Evolutionary conservation across 1,140 invertebrate species (phyloP), one percentile per base, ranked within the genome.

Genomic region (Drosophila ficusphila): DNA sequence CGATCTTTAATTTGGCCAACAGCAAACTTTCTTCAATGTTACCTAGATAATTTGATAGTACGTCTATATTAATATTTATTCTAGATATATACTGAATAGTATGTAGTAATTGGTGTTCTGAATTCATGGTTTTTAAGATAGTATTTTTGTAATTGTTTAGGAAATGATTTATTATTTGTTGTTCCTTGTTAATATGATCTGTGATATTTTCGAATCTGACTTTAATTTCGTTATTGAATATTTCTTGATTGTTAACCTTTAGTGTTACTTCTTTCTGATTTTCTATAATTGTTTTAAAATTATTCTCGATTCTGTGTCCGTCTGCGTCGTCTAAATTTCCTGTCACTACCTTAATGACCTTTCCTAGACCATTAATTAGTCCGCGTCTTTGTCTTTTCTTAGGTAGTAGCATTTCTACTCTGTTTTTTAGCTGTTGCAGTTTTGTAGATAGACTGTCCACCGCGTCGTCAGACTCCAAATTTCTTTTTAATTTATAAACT

Each of bases 361-460:
- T 29, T 4, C 44, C 44, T 47, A 47, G n/a, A 9, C 44, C 25
- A 5, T 47, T 47, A 9, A 47, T 47, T 18, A 47, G 7, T 16
- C 44, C 25, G 1, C 23, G n/a, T 16, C 14, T 47, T 16, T 14
- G n/a, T 27, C 44, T 49, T 3, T 19, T 19, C 8, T 49, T 33
- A 1, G 29, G 29, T 12, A 49, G 8, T 33, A 33, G 2, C 6
- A 18, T 33, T 9, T 49, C 29, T 33, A 49, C 27, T 7, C 47
- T 49, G 11, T 3, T 29, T 16, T 18, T 49, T 49, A 49, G 11
- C 5, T 49, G 29, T 11, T 33, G 11, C 16, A 49, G 16, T 8
- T 49, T 49, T 1, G 29, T 11, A 2, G 23, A 19, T 19, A 33
- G 6, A 4, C 47, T 33, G 4, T 33, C 27, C 3, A 33, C 19